phyloP scores from a whole-genome alignment of 2,113 vertebrate genomes.

The Zeus faber region DNA sequence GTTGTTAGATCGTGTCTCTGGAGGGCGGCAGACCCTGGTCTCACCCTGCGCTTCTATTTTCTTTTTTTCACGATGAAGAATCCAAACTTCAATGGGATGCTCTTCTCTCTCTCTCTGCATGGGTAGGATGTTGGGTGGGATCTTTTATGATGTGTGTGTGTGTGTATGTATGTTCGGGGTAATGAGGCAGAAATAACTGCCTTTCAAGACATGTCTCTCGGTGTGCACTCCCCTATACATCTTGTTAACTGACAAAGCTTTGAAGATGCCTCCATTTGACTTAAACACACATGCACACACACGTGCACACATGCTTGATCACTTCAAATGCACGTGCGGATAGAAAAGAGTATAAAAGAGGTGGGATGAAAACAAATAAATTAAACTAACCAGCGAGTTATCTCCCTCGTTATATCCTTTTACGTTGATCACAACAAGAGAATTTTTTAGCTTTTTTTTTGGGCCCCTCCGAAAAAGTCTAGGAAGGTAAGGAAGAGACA shows the following conservation, averaged over 20 bases:
- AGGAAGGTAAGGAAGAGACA: too few species aligned
- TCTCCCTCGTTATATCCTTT: too few species aligned
- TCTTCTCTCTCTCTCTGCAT: too few species aligned
- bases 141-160: background rate
- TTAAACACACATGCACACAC: background rate
- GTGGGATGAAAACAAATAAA: conserved; percentile 28
- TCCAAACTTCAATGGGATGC: conserved; percentile 36
- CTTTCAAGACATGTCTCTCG: conserved; percentile 45
- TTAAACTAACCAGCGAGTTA: too few species aligned
- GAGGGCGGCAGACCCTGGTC: conserved; percentile 15
- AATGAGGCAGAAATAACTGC: conserved; percentile 43
- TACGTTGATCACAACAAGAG: too few species aligned
- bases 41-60: too few species aligned
- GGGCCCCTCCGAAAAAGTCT: too few species aligned
- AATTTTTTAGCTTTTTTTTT: too few species aligned
- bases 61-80: conserved; percentile 17
- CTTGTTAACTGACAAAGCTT: conserved; percentile 54
- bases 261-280: conserved; percentile 32
- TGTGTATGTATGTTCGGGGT: conserved; percentile 30
- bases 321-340: background rate
- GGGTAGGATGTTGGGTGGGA: background rate
- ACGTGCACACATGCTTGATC: background rate
- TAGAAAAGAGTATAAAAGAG: background rate
- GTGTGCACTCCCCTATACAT: conserved; percentile 38
- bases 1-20: conserved; percentile 33